Percentiles rank a stretch among this genome's conserved stretches.
These are phyloP conservation scores for Dryobates pubescens DNA, from an alignment of 2,797 vertebrate genomes.

Conservation along the genomic window DNA sequence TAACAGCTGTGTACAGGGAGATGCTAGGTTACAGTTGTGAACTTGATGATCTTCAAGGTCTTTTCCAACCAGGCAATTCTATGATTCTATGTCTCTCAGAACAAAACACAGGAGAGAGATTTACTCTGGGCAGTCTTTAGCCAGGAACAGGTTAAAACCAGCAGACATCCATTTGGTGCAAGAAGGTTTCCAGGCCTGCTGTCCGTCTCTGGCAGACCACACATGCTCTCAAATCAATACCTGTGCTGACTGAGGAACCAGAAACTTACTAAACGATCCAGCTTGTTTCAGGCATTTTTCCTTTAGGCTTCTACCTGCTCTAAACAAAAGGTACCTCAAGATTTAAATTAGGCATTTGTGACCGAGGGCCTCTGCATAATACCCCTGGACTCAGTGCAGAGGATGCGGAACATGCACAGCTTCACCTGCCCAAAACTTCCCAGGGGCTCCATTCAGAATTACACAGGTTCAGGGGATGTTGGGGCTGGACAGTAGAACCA, in stretches of 20 bases:
- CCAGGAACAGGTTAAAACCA: background rate
- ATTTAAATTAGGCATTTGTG: background rate
- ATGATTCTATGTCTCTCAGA: rapidly evolving
- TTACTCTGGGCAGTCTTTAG: background rate
- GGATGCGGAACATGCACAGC: rapidly evolving
- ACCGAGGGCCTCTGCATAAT: rapidly evolving
- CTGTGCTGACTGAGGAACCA: background rate
- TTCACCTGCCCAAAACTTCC: background rate
- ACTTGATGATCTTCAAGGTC: too few species aligned
- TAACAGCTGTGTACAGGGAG: too few species aligned
- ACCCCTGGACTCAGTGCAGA: background rate
- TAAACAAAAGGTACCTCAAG: background rate
- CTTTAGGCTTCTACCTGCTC: background rate
- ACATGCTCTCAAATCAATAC: background rate
- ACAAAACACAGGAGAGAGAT: background rate
- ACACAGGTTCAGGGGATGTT: background rate
- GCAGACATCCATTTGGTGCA: background rate
- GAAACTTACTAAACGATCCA: background rate
- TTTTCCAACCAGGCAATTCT: background rate
- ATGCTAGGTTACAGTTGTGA: too few species aligned
- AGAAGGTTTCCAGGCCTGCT: background rate
- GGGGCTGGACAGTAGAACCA: background rate
- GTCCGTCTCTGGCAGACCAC: background rate
- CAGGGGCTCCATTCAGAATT: background rate
- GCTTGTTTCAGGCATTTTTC: background rate